phyloP scores from a whole-genome alignment of 2,113 vertebrate genomes.

The Neolamprologus caudopunctatus region DNA sequence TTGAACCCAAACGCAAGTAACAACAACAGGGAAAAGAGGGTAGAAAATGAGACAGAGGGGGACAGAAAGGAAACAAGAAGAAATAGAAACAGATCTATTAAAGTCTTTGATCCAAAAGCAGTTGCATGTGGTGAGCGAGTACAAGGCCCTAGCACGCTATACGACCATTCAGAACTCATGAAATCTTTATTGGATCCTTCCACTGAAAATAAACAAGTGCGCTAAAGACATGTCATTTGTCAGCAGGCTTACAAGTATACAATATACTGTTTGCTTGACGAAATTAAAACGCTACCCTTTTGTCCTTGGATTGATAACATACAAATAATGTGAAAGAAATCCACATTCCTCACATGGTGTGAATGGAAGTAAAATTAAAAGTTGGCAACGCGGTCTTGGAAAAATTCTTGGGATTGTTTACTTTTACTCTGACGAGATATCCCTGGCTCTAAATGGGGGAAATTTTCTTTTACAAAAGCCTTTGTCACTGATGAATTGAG shows the following conservation, averaged over 20 bases:
- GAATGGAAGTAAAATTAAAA: neutral
- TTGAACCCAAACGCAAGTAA: slow-evolving; percentile 12
- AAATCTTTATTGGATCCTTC: slow-evolving; percentile 34
- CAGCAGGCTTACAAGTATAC: neutral
- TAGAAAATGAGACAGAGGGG: neutral
- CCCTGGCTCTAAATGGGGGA: neutral
- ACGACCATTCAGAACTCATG: slow-evolving; percentile 31
- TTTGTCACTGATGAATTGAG: neutral
- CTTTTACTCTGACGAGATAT: neutral
- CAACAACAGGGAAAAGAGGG: neutral
- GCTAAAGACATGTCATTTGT: slow-evolving; percentile 20
- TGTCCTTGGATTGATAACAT: neutral
- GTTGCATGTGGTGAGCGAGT: slow-evolving; percentile 19
- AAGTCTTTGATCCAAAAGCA: slow-evolving; percentile 56
- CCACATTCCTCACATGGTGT: neutral
- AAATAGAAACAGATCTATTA: slow-evolving; percentile 50
- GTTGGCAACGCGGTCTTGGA: neutral
- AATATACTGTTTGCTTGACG: neutral
- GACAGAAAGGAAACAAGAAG: neutral
- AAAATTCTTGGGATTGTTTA: neutral
- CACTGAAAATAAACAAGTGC: slow-evolving; percentile 27
- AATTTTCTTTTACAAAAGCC: neutral
- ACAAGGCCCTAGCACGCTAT: slow-evolving; percentile 29
- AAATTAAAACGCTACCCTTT: neutral
- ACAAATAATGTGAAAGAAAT: neutral